Percentiles rank a stretch among this genome's conserved stretches.
These are phyloP conservation scores for Pteropus alecto DNA, from an alignment of 2,113 vertebrate species.

Conservation along the genomic window DNA sequence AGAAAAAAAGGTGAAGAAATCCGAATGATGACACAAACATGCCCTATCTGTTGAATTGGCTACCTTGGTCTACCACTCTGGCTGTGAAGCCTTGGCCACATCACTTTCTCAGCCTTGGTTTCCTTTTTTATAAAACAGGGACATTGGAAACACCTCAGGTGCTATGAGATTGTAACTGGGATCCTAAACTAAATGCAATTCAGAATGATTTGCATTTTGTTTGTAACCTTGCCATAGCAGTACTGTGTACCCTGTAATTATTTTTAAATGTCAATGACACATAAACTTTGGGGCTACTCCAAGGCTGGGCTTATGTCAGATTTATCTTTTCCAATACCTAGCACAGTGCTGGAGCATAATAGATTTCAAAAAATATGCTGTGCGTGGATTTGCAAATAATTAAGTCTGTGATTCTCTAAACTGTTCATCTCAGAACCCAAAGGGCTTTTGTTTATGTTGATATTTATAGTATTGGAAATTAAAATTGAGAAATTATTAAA, in stretches of 20 bases:
- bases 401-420: neutral
- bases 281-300: neutral
- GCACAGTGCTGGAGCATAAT: neutral
- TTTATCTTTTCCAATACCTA: neutral
- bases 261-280: neutral
- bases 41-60: neutral
- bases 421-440: neutral
- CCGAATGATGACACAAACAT: neutral
- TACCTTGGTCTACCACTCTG: neutral
- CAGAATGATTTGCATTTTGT: neutral
- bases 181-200: neutral
- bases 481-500: neutral
- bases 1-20: neutral
- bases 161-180: neutral
- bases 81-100: neutral
- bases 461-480: neutral
- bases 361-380: neutral
- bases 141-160: neutral
- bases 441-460: neutral
- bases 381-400: neutral
- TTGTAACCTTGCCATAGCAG: neutral
- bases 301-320: neutral
- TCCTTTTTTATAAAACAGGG: neutral
- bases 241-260: neutral
- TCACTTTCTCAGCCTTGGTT: neutral